Base-by-base conservation (phyloP, 2,113 vertebrate species). In the Potamarius usumacintae region DNA sequence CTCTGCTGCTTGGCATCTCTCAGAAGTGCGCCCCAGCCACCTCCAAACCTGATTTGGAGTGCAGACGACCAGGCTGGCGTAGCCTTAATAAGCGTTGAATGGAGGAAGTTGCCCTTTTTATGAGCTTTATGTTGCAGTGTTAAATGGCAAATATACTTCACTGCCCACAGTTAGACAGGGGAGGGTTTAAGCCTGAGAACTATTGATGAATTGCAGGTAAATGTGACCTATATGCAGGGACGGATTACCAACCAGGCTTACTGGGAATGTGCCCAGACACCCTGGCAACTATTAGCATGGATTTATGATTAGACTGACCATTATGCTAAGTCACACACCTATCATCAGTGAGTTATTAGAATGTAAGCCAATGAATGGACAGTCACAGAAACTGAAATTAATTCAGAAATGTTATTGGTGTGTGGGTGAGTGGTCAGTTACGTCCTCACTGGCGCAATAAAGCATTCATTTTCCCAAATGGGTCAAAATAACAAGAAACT, bases 81-180 rank as follows among this genome's bases (percentile, higher is more conserved):
- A 77, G 67, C 60, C 89, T 88, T 87, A 71, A 69, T 89, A 84
- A 90, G 88, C 81, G 63, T 34, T 57, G 69, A 63, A 88, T 83
- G 82, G 88, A 34, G 76, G 55, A 60, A 58, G 91, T 90, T 91
- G 83, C 90, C 89, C 80, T 88, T 89, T 82, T 69, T 80, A 86
- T 12, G 63, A 82, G 89, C 89, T 88, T 90, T 86, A 65, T 48
- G 90, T 91, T 91, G 87, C 91, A 77, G 91, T 92, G 93, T 92
- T 94, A 93, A 95, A 94, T 93, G 94, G 88, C 77, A 90, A 89
- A 86, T 82, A 91, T 92, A 91, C 88, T 91, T 92, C 89, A 80
- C 80, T 90, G 92, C 89, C 85, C 91, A 89, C 89, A 89, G 91
- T 72, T 74, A 55, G 58, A 72, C 57, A 65, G n/a, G 42, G 62